Percentiles rank a stretch among this genome's conserved stretches.
These are phyloP conservation scores for Dicentrarchus labrax DNA, from an alignment of 2,113 vertebrate genomes.

Conservation along the genomic window DNA sequence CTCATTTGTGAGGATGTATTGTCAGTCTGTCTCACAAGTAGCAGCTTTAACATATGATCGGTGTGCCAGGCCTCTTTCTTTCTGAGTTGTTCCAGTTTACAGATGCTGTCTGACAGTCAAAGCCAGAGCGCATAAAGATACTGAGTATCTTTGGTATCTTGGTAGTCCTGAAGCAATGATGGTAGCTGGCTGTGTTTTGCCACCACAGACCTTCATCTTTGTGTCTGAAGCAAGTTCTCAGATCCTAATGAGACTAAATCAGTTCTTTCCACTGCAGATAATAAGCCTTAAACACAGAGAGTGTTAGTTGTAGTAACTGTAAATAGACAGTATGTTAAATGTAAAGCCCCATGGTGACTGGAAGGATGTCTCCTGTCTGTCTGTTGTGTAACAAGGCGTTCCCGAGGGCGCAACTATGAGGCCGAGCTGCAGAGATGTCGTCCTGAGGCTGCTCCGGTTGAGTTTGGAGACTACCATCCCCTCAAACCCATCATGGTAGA, in stretches of 20 bases:
- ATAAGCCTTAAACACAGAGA: background rate
- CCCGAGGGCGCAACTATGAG: constrained; percentile 88
- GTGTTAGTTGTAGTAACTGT: background rate
- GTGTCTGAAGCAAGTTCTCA: background rate
- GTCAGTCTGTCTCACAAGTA: too few species aligned
- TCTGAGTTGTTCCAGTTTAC: background rate
- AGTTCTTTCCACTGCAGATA: background rate
- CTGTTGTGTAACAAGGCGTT: constrained; percentile 85
- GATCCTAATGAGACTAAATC: background rate
- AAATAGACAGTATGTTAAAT: background rate
- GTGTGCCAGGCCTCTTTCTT: background rate
- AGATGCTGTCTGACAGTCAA: background rate
- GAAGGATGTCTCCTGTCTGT: background rate
- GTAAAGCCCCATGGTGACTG: background rate
- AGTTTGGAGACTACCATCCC: constrained; percentile 94
- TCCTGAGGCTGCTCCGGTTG: constrained; percentile 84
- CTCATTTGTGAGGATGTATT: background rate
- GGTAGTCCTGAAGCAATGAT: background rate
- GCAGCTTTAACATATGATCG: too few species aligned
- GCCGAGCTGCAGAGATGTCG: constrained; percentile 86
- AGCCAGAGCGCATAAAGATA: background rate
- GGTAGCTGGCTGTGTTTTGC: background rate
- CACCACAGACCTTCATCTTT: background rate
- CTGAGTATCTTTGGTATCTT: background rate
- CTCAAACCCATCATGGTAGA: constrained; percentile 93